These are phyloP conservation scores for Catharus bicknelli DNA, from an alignment of 2,113 vertebrate genomes.

Conservation along the genomic window DNA sequence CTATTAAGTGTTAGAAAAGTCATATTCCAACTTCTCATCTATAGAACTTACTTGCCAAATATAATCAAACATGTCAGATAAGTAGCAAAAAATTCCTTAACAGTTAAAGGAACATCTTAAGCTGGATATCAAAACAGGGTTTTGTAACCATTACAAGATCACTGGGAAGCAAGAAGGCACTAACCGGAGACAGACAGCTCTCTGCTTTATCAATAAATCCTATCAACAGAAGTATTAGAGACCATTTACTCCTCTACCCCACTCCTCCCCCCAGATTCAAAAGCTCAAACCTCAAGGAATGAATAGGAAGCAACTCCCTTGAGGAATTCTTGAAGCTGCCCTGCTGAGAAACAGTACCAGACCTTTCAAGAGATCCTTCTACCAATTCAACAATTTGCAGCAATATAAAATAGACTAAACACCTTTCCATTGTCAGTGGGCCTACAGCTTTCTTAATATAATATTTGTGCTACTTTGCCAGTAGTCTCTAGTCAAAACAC, in stretches of 20 bases:
- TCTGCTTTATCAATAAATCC: not conserved
- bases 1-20: not conserved
- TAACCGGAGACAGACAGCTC: not conserved
- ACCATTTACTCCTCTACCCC: not conserved
- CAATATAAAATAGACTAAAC: not conserved
- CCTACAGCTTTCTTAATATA: not conserved
- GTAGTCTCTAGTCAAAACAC: not conserved
- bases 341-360: not conserved
- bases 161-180: not conserved
- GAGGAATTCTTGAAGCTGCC: not conserved
- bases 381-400: not conserved
- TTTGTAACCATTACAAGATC: not conserved
- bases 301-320: not conserved
- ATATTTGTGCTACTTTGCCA: not conserved
- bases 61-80: not conserved
- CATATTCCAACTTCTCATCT: not conserved
- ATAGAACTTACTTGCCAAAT: not conserved
- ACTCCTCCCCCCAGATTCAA: not conserved
- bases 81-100: not conserved
- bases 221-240: not conserved
- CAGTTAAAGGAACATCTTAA: not conserved
- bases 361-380: not conserved
- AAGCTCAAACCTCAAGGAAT: not conserved
- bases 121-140: not conserved
- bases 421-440: rapidly evolving